These are phyloP conservation scores for Sula dactylatra DNA, from an alignment of 2,113 vertebrate genomes.

Conservation along the genomic window DNA sequence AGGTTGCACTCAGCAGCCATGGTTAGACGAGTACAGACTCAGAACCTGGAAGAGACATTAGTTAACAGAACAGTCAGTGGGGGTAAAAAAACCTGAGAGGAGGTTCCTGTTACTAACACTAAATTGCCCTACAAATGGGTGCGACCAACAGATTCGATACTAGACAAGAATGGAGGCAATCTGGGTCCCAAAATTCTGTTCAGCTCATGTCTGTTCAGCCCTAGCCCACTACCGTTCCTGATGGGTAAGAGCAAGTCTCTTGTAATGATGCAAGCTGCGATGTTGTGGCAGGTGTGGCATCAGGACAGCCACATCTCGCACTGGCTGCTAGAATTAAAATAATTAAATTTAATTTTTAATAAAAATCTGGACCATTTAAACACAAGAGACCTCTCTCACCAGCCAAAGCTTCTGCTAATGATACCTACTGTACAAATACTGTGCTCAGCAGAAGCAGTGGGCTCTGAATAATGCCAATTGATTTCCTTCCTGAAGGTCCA, in stretches of 20 bases:
- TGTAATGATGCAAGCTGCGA: not conserved
- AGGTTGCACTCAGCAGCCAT: not conserved
- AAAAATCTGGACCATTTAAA: not conserved
- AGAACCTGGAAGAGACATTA: not conserved
- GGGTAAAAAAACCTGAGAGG: accelerated
- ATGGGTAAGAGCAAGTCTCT: not conserved
- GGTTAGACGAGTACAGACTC: not conserved
- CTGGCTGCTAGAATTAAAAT: not conserved
- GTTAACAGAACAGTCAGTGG: not conserved
- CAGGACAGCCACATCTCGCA: not conserved
- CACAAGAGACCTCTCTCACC: not conserved
- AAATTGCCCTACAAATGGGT: not conserved
- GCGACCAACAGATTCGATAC: not conserved
- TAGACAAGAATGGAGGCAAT: not conserved
- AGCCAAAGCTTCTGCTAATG: not conserved
- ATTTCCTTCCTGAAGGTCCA: not conserved
- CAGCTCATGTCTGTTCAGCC: not conserved
- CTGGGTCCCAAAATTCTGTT: not conserved
- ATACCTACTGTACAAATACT: not conserved
- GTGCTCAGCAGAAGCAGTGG: not conserved
- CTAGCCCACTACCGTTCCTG: not conserved
- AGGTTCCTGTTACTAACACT: not conserved
- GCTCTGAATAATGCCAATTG: not conserved
- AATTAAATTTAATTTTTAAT: not conserved
- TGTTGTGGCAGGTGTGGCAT: not conserved